A percentile compares a stretch with the other conserved stretches of the same genome.
These are phyloP conservation scores for Peromyscus leucopus DNA, from an alignment of 2,113 vertebrate species.

Conservation along the genomic window DNA sequence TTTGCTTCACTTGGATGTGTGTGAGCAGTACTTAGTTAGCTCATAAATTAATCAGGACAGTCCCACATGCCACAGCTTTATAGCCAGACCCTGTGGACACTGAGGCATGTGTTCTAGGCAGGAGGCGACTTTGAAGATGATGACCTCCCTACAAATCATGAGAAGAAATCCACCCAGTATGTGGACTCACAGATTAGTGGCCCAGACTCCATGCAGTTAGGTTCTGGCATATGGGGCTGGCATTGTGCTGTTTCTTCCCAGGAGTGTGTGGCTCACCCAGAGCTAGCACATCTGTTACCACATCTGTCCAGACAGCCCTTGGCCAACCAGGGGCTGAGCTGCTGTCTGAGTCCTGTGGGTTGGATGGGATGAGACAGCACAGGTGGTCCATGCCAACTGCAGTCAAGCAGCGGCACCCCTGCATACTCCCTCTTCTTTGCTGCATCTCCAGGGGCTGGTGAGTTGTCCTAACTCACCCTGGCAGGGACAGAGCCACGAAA, in stretches of 20 bases:
- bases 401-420: background rate
- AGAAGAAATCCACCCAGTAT: background rate
- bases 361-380: background rate
- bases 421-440: background rate
- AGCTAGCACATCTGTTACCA: background rate
- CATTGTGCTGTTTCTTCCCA: background rate
- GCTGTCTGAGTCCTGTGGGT: background rate
- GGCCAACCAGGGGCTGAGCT: background rate
- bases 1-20: conserved; percentile 72
- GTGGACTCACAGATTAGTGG: background rate
- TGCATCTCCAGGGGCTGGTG: background rate
- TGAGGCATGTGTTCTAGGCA: background rate
- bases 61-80: conserved; percentile 66
- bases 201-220: background rate
- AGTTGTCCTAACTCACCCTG: conserved; percentile 25
- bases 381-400: background rate
- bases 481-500: conserved; percentile 40
- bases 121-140: background rate
- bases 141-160: background rate
- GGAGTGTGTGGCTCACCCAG: background rate
- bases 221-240: background rate
- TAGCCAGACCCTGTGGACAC: background rate
- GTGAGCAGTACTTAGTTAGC: conserved; percentile 71
- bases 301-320: background rate
- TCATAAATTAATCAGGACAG: conserved; percentile 40